Evolutionary conservation across 2,113 vertebrate species (phyloP).

Genomic region (Neomonachus schauinslandi): DNA sequence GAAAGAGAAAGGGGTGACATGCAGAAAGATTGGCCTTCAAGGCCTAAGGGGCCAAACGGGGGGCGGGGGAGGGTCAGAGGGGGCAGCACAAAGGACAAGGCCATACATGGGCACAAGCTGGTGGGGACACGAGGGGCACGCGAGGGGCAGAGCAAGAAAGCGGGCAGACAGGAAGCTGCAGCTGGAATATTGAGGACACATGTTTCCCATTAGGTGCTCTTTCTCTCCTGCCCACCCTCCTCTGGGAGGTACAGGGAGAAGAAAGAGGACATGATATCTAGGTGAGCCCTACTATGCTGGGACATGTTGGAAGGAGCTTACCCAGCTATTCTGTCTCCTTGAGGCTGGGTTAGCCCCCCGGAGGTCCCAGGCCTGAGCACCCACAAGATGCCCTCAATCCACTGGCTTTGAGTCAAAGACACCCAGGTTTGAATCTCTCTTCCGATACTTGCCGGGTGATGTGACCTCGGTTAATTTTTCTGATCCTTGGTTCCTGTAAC

Average conservation of each 20-base stretch:
- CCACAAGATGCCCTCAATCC: neutral
- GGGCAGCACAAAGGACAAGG: conserved; percentile 19
- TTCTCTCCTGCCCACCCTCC: neutral
- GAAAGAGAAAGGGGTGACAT: neutral
- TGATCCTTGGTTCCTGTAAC: neutral
- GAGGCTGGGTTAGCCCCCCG: neutral
- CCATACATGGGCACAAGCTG: neutral
- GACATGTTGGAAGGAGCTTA: neutral
- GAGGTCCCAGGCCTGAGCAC: neutral
- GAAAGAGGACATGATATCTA: neutral
- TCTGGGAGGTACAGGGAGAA: neutral
- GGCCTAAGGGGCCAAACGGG: neutral
- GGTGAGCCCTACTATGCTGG: neutral
- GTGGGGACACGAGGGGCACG: neutral
- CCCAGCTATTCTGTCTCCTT: neutral
- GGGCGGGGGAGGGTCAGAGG: neutral
- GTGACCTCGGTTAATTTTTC: neutral
- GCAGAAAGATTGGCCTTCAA: neutral
- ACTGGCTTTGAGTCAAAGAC: neutral
- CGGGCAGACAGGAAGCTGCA: neutral
- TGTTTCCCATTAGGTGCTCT: neutral
- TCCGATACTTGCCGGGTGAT: neutral
- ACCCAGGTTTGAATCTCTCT: neutral
- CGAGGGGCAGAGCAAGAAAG: neutral
- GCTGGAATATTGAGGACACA: conserved; percentile 10